Base-by-base conservation (phyloP, 1,140 invertebrate genomes). In the Cydia pomonella region DNA sequence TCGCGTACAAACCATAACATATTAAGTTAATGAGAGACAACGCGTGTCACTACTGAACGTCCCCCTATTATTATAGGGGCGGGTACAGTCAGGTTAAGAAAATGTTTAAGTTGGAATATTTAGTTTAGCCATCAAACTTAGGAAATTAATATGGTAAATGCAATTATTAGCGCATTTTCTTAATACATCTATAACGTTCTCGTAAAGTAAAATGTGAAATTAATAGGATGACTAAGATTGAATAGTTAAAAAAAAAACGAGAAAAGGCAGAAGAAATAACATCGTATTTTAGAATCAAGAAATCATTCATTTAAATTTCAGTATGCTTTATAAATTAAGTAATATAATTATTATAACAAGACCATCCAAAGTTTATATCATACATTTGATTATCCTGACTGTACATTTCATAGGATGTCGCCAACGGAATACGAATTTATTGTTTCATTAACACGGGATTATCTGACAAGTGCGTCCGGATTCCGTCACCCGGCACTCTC, bases 11-110 rank as follows among this genome's bases (percentile, higher is more conserved):
- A 84, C 84, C 85, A 85, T 86, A 87, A 86, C 86, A 79, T 90
- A 91, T 92, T 91, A 91, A 91, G 88, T 91, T 92, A 91, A 92
- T 90, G 88, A 92, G 90, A 84, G 85, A 87, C 90, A 88, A 84
- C 82, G 82, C 85, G 87, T 82, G 86, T 84, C 83, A 84, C 82
- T 80, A 75, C 75, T 72, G 53, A 80, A 73, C 74, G 73, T 66
- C 29, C 64, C 64, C 64, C 64, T 29, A 18, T 69, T 59, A 73
- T 73, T 38, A 33, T 25, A 62, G 23, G 59, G 50, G 29, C 18
- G 73, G 53, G 29, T 59, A 44, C 38, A 47, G 25, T 72, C 44
- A 10, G 9, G 44, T 18, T 23, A 23, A 72, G 53, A 59, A 23
- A 59, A 59, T 59, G 53, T n/a, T 29, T 23, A 64, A 18, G 5